Evolutionary conservation across 2,113 vertebrate genomes (phyloP).

Genomic region (Lepisosteus osseus): DNA sequence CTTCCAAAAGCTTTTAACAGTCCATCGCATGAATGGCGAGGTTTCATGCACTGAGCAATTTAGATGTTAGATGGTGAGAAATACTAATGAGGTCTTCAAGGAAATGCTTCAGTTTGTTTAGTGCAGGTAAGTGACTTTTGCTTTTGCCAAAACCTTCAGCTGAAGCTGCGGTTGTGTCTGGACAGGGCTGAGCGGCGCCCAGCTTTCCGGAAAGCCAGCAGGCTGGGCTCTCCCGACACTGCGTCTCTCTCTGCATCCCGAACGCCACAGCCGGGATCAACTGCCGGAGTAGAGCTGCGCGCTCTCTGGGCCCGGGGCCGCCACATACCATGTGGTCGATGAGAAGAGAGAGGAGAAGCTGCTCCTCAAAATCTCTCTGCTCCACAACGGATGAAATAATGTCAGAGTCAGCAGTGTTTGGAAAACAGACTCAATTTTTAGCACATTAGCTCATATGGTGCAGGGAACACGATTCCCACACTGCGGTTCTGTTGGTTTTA

Average conservation of each 20-base stretch:
- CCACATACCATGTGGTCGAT: too few relatives aligned
- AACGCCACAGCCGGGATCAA: background rate
- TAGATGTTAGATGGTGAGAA: too few relatives aligned
- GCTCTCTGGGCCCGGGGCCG: too few relatives aligned
- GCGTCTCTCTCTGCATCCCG: too few relatives aligned
- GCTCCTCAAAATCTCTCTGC: background rate
- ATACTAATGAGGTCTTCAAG: too few relatives aligned
- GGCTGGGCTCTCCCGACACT: background rate
- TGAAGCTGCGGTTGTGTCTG: background rate
- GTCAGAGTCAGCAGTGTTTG: constrained; percentile 41
- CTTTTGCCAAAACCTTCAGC: too few relatives aligned
- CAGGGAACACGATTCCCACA: constrained; percentile 21
- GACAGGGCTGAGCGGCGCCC: background rate
- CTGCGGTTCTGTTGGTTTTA: constrained; percentile 15
- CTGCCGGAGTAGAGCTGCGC: too few relatives aligned
- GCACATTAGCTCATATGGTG: constrained; percentile 36
- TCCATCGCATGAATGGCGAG: too few relatives aligned
- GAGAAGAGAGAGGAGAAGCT: background rate
- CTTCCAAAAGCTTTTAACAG: too few relatives aligned
- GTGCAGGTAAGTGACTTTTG: too few relatives aligned
- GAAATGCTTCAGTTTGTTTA: too few relatives aligned
- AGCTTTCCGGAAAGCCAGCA: background rate
- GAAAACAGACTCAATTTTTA: constrained; percentile 47
- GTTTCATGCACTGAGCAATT: too few relatives aligned
- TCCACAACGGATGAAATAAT: constrained; percentile 8